A percentile compares a stretch with the other conserved stretches of the same genome.
Conservation (phyloP, 92 coral and sea anemone species). For the Desmophyllum pertusum region DNA sequence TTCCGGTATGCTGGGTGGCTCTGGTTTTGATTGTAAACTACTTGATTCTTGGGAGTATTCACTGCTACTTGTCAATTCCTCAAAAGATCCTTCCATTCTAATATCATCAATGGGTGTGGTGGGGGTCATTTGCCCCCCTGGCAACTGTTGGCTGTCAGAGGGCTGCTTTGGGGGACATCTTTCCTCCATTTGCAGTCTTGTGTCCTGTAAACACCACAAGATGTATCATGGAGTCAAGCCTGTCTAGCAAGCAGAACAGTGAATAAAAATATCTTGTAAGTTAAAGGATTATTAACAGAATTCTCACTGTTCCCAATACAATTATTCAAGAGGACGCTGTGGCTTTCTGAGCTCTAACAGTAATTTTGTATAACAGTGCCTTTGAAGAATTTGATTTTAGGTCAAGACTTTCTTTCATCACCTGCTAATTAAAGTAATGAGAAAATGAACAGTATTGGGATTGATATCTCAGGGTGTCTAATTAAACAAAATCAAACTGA, state of each 20-base stretch:
- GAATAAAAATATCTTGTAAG: slow-evolving; percentile 42
- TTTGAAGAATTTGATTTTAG: no score
- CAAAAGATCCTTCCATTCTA: slow-evolving; percentile 5
- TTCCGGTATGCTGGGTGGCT: neutral
- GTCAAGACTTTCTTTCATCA: no score
- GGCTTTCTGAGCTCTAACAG: no score
- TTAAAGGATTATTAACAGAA: neutral
- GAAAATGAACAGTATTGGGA: no score
- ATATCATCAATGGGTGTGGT: slow-evolving; percentile 24
- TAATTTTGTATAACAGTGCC: no score
- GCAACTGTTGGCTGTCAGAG: slow-evolving; percentile 30
- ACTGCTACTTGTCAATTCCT: slow-evolving; percentile 55
- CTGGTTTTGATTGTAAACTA: slow-evolving; percentile 2
- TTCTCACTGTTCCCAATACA: neutral
- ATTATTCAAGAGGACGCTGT: no score
- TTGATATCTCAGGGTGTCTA: no score
- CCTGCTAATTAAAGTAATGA: no score
- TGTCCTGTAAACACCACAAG: slow-evolving; percentile 55
- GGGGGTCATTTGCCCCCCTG: slow-evolving; percentile 23
- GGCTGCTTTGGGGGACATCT: slow-evolving; percentile 8
- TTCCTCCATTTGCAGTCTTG: neutral
- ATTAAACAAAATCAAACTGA: no score
- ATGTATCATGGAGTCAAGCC: slow-evolving; percentile 50
- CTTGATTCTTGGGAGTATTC: slow-evolving; percentile 31
- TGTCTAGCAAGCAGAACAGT: slow-evolving; percentile 45